Evolutionary conservation across 2,797 vertebrate species (phyloP).

Genomic region (Falco berigora): DNA sequence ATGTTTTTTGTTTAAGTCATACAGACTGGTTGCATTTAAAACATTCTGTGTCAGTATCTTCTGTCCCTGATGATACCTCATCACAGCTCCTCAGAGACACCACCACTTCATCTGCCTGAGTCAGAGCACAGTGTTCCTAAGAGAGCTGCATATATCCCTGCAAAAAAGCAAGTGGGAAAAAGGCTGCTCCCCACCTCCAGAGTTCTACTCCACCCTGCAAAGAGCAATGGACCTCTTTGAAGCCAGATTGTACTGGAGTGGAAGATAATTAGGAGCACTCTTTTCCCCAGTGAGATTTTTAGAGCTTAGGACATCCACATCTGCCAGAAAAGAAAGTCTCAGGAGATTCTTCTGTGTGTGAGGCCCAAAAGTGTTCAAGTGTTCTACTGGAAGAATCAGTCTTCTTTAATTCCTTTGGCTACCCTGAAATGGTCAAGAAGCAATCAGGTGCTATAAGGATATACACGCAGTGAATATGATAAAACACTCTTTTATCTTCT

Average conservation of each 20-base stretch:
- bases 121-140: conserved; percentile 3
- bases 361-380: not conserved
- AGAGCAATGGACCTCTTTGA: not conserved
- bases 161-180: not conserved
- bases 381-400: not conserved
- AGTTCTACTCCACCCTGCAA: not conserved
- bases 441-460: not conserved
- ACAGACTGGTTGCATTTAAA: conserved; percentile 7
- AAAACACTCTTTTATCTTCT: not conserved
- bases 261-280: not conserved
- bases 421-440: not conserved
- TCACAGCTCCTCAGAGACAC: conserved; percentile 1
- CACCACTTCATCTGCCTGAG: conserved; percentile 2
- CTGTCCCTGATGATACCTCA: not conserved
- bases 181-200: not conserved
- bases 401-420: not conserved
- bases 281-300: not conserved
- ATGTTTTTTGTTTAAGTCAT: conserved; percentile 24
- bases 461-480: not conserved
- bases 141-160: not conserved
- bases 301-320: not conserved
- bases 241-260: not conserved
- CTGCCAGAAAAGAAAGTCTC: not conserved
- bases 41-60: not conserved
- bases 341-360: not conserved